These are phyloP conservation scores for Calephelis virginiensis DNA, from an alignment of 1,140 invertebrate genomes.

Conservation along the genomic window DNA sequence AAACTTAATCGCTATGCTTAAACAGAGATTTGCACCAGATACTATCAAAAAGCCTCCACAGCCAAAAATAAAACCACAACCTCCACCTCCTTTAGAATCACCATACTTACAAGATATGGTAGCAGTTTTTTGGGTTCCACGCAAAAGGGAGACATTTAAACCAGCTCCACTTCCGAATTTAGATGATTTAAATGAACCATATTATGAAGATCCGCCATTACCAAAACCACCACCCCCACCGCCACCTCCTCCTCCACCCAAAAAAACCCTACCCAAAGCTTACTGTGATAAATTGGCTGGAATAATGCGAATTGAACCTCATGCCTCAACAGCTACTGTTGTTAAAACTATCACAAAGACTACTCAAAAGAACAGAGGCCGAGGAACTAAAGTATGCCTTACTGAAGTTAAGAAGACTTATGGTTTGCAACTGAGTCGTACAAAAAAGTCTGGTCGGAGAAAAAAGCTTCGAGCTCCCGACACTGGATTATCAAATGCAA, in stretches of 20 bases:
- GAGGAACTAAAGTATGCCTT: constrained; percentile 44
- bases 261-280: constrained; percentile 45
- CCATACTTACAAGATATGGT: constrained; percentile 60
- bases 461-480: constrained; percentile 47
- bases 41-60: constrained; percentile 25
- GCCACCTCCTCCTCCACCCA: constrained; percentile 49
- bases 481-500: constrained; percentile 53
- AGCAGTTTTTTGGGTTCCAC: constrained; percentile 45
- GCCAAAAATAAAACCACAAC: constrained; percentile 38
- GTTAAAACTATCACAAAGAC: constrained; percentile 42
- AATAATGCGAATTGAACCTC: constrained; percentile 43
- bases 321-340: constrained; percentile 41
- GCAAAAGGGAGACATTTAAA: constrained; percentile 36
- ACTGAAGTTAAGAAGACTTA: constrained; percentile 54
- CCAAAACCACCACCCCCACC: constrained; percentile 53
- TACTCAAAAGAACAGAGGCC: constrained; percentile 32
- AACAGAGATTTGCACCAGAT: constrained; percentile 47
- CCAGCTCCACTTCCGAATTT: constrained; percentile 56
- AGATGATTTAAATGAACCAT: constrained; percentile 56
- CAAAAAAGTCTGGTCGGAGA: constrained; percentile 38
- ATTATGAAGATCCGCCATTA: constrained; percentile 53
- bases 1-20: constrained; percentile 46
- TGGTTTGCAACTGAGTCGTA: constrained; percentile 37
- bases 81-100: constrained; percentile 38
- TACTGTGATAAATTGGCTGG: constrained; percentile 60